These are phyloP conservation scores for Brenthis hecate DNA, from an alignment of 2,888 invertebrate genomes.

Conservation along the genomic window DNA sequence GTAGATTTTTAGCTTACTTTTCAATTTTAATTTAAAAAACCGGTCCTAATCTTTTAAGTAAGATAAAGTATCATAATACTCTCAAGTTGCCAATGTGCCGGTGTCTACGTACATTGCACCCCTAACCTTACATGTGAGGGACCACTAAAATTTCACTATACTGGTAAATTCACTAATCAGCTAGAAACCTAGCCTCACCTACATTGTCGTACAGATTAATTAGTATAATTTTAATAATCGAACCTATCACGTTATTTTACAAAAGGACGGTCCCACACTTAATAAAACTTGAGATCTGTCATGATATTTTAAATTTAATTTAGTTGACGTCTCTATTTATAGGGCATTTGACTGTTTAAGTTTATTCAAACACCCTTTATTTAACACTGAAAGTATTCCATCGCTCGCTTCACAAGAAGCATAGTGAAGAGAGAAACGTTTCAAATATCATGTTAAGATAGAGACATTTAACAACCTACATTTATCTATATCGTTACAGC, in stretches of 20 bases:
- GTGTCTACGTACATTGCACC: conserved; percentile 55
- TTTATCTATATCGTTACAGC: conserved; percentile 1
- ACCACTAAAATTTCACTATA: conserved; percentile 69
- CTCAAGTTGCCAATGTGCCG: conserved; percentile 65
- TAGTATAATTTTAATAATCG: conserved; percentile 48
- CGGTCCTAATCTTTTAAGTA: not conserved
- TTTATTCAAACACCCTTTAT: conserved; percentile 47
- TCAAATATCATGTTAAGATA: conserved; percentile 21
- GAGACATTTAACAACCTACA: conserved; percentile 24
- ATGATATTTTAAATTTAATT: conserved; percentile 53
- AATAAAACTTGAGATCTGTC: conserved; percentile 70
- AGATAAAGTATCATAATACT: not conserved
- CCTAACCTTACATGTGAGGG: conserved; percentile 62
- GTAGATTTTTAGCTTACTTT: not conserved
- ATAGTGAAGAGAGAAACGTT: conserved; percentile 21
- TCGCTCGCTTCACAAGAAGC: conserved; percentile 43
- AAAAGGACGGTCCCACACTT: conserved; percentile 81
- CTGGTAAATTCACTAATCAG: conserved; percentile 67
- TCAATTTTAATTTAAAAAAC: too few relatives aligned
- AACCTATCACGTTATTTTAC: conserved; percentile 73
- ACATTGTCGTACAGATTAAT: conserved; percentile 49
- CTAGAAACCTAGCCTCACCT: conserved; percentile 64
- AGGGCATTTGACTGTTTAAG: conserved; percentile 1
- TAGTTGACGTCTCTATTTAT: conserved; percentile 48
- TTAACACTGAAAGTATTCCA: conserved; percentile 56